phyloP scores from a whole-genome alignment of 1,140 invertebrate genomes.

The Orchestia grillus region DNA sequence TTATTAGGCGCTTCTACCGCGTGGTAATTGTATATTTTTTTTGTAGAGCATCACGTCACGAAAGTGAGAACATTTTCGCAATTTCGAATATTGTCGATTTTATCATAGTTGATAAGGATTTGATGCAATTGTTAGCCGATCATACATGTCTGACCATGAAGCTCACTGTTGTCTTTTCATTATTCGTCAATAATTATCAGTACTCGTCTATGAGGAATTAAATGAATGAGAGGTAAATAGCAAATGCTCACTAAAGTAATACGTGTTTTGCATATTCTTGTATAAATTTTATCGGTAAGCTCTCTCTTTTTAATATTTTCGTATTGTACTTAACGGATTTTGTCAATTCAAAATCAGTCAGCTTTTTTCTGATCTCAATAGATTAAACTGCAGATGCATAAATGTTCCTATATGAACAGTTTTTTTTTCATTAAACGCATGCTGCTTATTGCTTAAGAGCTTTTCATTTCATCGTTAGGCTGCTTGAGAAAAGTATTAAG shows the following conservation, averaged over 20 bases:
- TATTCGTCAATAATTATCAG: background rate
- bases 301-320: background rate
- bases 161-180: background rate
- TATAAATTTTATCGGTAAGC: background rate
- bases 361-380: constrained; percentile 22
- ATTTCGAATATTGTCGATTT: background rate
- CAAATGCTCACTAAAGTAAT: background rate
- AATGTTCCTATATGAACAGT: background rate
- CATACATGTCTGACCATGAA: background rate
- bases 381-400: background rate
- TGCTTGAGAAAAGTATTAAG: background rate
- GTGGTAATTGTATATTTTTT: background rate
- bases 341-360: background rate
- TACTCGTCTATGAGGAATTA: background rate
- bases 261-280: background rate
- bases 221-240: background rate
- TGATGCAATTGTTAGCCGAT: background rate
- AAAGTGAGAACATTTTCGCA: background rate
- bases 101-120: background rate
- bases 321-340: background rate
- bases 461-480: background rate
- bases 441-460: background rate
- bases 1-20: background rate
- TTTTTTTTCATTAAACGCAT: background rate
- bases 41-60: background rate